Evolutionary conservation across 2,113 vertebrate genomes (phyloP), one percentile per base, ranked within the genome.

Genomic region (Clarias gariepinus): DNA sequence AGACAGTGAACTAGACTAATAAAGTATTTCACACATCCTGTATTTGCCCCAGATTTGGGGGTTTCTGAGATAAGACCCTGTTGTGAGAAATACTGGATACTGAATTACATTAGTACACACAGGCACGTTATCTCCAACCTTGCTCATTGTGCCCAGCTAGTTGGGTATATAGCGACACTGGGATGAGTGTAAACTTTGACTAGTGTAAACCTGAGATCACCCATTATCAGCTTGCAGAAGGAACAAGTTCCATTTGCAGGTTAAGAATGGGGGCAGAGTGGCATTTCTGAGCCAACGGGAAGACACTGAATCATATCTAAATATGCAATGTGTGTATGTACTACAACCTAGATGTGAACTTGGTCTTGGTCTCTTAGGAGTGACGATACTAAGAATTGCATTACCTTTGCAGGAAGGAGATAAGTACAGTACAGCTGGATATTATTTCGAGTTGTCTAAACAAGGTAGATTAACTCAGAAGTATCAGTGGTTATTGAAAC

Each of bases 151-250:
- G 87, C n/a, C 81, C 63, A 83, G 81, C 28, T n/a, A 63, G 66
- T 21, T 57, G 69, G 64, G 36, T 3, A 41, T 11, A 76, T 58
- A 80, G 28, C 82, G 77, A 87, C 68, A 79, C 85, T 84, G 76
- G 68, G 33, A 81, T 52, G 23, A 81, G 52, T 88, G 87, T 90
- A 87, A 83, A 88, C 86, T 83, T 76, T 68, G 74, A 89, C 83
- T 85, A 64, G 71, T 83, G 87, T 82, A 85, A 87, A 87, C 87
- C 89, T 90, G 89, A 90, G 87, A 64, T 52, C 60, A 86, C 84
- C 83, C 71, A 77, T 82, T 53, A 80, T 82, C 52, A 80, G 83
- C 71, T n/a, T 55, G 83, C 73, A 88, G 77, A 52, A 68, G 61
- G 63, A 78, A 36, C 76, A 60, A 69, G 30, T 74, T 78, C 64